These are phyloP conservation scores for Scalopus aquaticus DNA, from an alignment of 2,113 vertebrate genomes.

Conservation along the genomic window DNA sequence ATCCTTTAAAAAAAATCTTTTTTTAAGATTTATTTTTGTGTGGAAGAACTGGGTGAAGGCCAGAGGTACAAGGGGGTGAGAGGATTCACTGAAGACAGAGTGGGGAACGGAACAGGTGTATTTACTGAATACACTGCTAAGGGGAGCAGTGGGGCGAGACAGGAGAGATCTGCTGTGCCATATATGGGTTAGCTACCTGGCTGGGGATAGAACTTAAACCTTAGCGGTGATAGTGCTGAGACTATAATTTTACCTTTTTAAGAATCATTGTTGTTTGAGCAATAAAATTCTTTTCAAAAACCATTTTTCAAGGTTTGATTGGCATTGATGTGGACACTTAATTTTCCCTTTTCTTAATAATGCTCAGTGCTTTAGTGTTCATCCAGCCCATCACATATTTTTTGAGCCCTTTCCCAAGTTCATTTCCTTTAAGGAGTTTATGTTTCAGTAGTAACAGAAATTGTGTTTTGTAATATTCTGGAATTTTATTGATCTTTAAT, in stretches of 20 bases:
- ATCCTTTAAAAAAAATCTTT: no score
- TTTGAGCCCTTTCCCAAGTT: neutral
- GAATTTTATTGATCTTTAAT: neutral
- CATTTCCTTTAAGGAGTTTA: neutral
- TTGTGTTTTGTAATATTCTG: neutral
- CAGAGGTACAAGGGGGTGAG: no score
- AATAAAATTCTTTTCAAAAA: neutral
- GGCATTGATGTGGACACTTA: neutral
- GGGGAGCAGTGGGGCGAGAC: no score
- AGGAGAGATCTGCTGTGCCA: no score
- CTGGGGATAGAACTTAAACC: no score
- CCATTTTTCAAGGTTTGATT: neutral
- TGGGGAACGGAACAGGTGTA: no score
- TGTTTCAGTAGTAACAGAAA: neutral
- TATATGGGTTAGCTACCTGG: no score
- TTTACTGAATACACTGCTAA: no score
- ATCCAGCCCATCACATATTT: neutral
- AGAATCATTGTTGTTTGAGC: neutral
- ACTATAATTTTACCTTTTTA: neutral
- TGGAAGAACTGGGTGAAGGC: no score
- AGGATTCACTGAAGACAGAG: no score
- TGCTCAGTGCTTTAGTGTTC: neutral
- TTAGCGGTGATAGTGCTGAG: no score
- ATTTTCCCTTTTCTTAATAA: neutral
- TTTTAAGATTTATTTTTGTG: no score